phyloP scores from a whole-genome alignment of 1,140 invertebrate genomes.

The Caenorhabditis latens region DNA sequence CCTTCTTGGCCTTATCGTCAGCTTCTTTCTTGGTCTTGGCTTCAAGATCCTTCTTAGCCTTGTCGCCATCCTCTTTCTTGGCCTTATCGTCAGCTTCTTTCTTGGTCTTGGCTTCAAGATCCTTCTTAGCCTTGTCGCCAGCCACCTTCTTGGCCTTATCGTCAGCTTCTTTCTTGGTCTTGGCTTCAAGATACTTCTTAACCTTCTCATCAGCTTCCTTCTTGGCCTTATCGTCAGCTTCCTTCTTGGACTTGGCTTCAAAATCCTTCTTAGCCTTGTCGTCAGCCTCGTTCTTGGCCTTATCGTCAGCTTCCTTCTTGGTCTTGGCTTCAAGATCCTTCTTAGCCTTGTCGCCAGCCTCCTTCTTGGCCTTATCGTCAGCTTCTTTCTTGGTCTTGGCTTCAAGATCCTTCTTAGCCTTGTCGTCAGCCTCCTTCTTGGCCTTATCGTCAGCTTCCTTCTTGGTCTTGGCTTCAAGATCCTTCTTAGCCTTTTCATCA shows the following conservation, averaged over 20 bases:
- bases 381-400: conserved; percentile 36
- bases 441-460: conserved; percentile 49
- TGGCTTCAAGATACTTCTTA: conserved; percentile 14
- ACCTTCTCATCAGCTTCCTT: conserved; percentile 24
- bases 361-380: conserved; percentile 46
- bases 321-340: conserved; percentile 30
- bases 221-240: conserved; percentile 41
- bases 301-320: conserved; percentile 32
- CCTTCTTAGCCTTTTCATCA: conserved; percentile 25
- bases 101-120: conserved; percentile 21
- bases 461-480: conserved; percentile 19
- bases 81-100: conserved; percentile 9
- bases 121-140: neutral
- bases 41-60: conserved; percentile 40
- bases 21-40: conserved; percentile 42
- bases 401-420: conserved; percentile 31
- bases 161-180: conserved; percentile 40
- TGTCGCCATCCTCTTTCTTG: neutral
- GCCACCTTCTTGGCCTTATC: conserved; percentile 48
- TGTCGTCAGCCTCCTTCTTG: conserved; percentile 31
- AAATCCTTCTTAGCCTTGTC: conserved; percentile 41
- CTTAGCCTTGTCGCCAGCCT: conserved; percentile 14
- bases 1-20: conserved; percentile 36
- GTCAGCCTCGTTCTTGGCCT: conserved; percentile 39
- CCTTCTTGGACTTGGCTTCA: conserved; percentile 36